phyloP scores from a whole-genome alignment of 2,113 vertebrate genomes.

The Rhineura floridana region DNA sequence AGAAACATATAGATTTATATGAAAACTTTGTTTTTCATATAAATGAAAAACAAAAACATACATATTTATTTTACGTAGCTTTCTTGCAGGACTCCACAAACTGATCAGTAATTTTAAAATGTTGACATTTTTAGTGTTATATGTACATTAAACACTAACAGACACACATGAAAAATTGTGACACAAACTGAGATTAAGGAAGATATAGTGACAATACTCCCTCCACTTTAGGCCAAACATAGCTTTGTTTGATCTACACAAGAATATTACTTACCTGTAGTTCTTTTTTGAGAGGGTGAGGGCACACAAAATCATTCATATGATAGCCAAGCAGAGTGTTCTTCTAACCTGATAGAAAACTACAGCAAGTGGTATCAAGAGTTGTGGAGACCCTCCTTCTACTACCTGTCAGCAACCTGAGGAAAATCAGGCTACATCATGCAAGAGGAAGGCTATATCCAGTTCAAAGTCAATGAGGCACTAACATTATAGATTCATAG shows the following conservation, averaged over 20 bases:
- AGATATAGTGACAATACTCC: background rate
- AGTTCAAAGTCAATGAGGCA: background rate
- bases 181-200: conserved; percentile 17
- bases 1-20: background rate
- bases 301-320: background rate
- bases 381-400: background rate
- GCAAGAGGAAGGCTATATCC: background rate
- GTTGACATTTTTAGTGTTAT: background rate
- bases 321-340: background rate
- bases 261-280: background rate
- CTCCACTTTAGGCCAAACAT: background rate
- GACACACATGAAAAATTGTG: background rate
- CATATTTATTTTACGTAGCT: background rate
- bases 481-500: background rate
- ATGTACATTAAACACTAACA: conserved; percentile 11
- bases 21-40: conserved; percentile 6
- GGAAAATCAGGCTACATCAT: background rate
- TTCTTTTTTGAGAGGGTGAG: background rate
- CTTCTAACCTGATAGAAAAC: background rate
- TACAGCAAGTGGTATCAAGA: background rate
- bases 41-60: conserved; percentile 6
- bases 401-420: background rate
- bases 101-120: background rate
- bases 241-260: background rate
- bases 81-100: conserved; percentile 24